These are phyloP conservation scores for Corvus moneduloides DNA, from an alignment of 2,113 vertebrate species.

Conservation along the genomic window DNA sequence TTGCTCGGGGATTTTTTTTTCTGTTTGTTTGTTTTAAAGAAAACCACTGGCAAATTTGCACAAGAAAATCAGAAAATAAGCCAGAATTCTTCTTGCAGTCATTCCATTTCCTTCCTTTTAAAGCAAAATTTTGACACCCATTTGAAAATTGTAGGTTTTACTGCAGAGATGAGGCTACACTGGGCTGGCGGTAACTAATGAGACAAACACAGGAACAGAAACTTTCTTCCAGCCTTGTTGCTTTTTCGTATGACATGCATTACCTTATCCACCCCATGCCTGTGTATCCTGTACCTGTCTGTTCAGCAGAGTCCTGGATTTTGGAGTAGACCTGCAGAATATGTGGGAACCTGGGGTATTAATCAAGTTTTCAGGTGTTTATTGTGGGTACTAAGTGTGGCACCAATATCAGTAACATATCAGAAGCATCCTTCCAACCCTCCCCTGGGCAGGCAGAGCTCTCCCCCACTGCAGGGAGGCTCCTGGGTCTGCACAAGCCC, in stretches of 20 bases:
- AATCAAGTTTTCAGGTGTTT: neutral
- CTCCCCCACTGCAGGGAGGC: neutral
- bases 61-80: neutral
- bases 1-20: neutral
- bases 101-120: neutral
- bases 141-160: neutral
- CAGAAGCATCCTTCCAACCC: neutral
- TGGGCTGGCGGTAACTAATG: neutral
- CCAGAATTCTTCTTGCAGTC: neutral
- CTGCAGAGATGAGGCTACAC: neutral
- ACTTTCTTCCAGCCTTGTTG: neutral
- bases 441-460: neutral
- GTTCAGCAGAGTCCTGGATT: neutral
- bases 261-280: rapidly evolving
- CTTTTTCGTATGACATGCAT: rapidly evolving
- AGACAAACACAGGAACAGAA: neutral
- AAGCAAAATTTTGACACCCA: neutral
- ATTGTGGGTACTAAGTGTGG: neutral
- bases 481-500: neutral
- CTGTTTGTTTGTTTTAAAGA: neutral
- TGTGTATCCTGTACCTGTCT: neutral
- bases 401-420: neutral
- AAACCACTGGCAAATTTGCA: neutral
- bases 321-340: rapidly evolving
- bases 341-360: neutral